These are phyloP conservation scores for Octomys mimax DNA, from an alignment of 2,797 vertebrate genomes.

Conservation along the genomic window DNA sequence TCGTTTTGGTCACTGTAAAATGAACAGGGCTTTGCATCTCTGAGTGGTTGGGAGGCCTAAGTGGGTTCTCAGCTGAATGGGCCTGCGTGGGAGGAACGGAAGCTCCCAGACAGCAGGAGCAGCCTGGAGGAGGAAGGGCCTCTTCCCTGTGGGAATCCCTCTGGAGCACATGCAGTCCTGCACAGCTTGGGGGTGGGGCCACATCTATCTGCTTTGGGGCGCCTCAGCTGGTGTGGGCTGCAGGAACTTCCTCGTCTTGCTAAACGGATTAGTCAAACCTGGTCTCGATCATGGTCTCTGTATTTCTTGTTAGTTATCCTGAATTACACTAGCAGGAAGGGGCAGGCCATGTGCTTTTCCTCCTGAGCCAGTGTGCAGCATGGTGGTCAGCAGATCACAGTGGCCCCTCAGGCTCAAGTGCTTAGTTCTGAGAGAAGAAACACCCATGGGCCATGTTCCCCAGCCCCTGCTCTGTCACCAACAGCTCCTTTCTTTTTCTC, in stretches of 20 bases:
- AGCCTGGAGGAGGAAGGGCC: background rate
- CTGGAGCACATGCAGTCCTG: background rate
- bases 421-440: background rate
- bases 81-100: background rate
- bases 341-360: background rate
- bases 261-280: background rate
- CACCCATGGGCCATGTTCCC: background rate
- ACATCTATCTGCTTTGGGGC: background rate
- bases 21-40: background rate
- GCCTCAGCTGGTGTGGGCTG: background rate
- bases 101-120: background rate
- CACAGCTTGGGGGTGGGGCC: background rate
- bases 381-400: fast-evolving
- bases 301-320: background rate
- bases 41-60: background rate
- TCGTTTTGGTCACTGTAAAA: background rate
- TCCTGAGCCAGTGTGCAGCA: background rate
- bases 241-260: background rate
- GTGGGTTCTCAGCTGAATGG: background rate
- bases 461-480: background rate
- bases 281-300: background rate
- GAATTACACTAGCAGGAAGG: background rate
- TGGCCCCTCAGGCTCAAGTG: background rate
- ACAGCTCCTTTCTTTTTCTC: background rate
- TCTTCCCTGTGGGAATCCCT: background rate